Evolutionary conservation across 1,140 invertebrate species (phyloP), one percentile per base, ranked within the genome.

Genomic region (Nasonia vitripennis): DNA sequence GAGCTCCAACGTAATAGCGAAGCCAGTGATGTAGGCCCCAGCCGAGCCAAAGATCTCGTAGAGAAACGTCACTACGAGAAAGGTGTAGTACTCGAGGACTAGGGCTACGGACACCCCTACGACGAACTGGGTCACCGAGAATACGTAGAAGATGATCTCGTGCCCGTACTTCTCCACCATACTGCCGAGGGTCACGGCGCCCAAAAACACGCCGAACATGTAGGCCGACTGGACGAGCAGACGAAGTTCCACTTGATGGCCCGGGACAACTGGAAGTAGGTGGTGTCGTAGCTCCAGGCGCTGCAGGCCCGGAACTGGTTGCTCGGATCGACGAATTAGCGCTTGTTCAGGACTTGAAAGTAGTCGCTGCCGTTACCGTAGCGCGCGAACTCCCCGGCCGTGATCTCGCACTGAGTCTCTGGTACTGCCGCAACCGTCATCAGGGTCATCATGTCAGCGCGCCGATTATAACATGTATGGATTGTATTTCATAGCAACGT

Each of bases 201-300:
- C 98, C 6, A 96, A 94, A 75, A 98, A 97, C 12, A 98, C 96
- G 20, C 98, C 98, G 83, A 98, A 94, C 97, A 99, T 98, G 91
- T 97, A 98, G 10, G 95, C 90, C 1, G 94, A 96, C 90, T 98
- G 97, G 0, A 96, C 78, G 96, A 95, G 90, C 98, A 99, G 0
- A 98, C 97, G 55, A 98, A 95, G 89, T 97, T 93, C 97, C 97
- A 98, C 93, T 97, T 96, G 4, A 97, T 97, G 10, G 94, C 95
- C 82, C 95, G 94, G 0, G 96, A 96, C 0, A 95, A 95, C 82
- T 95, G 91, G 87, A 96, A 96, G 88, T 96, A 96, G 0, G 94
- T 96, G 2, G 92, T 94, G 87, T 97, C 96, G 87, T 95, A 97
- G 0, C 96, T 95, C 94, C 95, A 97, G n/a, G 93, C 92, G 2